These are phyloP conservation scores for Pseudolaguvia tuberculata DNA, from an alignment of 2,113 vertebrate genomes.

Conservation along the genomic window DNA sequence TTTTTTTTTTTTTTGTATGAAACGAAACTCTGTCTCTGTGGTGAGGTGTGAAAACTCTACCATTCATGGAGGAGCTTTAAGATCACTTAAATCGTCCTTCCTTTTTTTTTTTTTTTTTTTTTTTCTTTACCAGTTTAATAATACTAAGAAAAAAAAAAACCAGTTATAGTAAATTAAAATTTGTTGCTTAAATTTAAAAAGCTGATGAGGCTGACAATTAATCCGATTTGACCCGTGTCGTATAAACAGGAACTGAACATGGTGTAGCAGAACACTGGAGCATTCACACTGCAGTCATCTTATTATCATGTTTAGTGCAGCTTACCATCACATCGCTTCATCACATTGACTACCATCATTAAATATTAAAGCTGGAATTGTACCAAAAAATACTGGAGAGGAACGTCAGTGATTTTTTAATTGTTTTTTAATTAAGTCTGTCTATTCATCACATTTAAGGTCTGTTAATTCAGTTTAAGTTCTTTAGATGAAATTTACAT, in stretches of 20 bases:
- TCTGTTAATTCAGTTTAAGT: too few species aligned
- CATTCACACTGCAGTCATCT: neutral
- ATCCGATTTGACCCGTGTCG: neutral
- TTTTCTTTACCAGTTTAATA: too few species aligned
- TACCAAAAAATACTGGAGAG: neutral
- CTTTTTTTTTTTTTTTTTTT: too few species aligned
- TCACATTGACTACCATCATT: neutral
- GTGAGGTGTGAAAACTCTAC: constrained; percentile 3
- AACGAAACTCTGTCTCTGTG: constrained; percentile 1
- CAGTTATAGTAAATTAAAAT: neutral
- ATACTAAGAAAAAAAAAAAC: neutral
- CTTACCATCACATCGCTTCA: neutral
- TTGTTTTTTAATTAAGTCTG: too few species aligned
- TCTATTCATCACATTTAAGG: neutral
- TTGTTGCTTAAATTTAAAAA: neutral
- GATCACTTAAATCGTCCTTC: neutral
- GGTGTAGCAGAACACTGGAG: neutral
- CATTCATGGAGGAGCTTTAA: neutral
- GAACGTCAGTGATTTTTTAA: neutral
- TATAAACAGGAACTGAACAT: neutral
- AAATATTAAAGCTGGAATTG: neutral
- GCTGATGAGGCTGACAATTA: neutral
- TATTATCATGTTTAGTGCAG: neutral
- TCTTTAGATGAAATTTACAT: too few species aligned
- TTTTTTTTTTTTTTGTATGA: constrained; percentile 21